Conservation (phyloP, 2,113 vertebrate genomes). For the Pterophyllum scalare region DNA sequence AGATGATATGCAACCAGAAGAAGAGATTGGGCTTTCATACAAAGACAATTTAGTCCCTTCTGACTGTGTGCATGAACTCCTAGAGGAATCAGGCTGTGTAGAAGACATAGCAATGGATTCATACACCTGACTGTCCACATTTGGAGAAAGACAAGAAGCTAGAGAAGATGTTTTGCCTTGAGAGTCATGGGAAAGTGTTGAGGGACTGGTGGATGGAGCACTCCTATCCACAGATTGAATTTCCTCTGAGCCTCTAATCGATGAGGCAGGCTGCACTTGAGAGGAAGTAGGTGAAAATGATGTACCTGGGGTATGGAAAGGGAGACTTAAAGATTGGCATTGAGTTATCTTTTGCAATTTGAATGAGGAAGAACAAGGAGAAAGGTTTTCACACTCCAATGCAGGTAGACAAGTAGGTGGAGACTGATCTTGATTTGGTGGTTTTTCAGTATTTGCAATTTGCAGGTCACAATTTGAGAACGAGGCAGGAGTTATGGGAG, state of each 20-base stretch:
- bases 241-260: neutral
- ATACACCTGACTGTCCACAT: neutral
- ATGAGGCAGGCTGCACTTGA: neutral
- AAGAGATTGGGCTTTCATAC: neutral
- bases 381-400: no score
- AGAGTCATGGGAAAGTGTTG: neutral
- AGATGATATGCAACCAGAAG: neutral
- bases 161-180: neutral
- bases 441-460: neutral
- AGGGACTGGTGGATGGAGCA: neutral
- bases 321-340: neutral
- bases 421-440: neutral
- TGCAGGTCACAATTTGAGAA: neutral
- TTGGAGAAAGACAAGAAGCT: neutral
- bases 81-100: neutral
- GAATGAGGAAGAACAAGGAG: neutral
- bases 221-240: neutral
- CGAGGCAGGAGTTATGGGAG: neutral
- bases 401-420: neutral
- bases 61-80: neutral
- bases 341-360: neutral
- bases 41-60: no score
- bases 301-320: neutral
- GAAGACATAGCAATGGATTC: neutral
- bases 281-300: neutral